Base-by-base conservation (phyloP, 2,797 vertebrate genomes). In the Onychomys arenicola region DNA sequence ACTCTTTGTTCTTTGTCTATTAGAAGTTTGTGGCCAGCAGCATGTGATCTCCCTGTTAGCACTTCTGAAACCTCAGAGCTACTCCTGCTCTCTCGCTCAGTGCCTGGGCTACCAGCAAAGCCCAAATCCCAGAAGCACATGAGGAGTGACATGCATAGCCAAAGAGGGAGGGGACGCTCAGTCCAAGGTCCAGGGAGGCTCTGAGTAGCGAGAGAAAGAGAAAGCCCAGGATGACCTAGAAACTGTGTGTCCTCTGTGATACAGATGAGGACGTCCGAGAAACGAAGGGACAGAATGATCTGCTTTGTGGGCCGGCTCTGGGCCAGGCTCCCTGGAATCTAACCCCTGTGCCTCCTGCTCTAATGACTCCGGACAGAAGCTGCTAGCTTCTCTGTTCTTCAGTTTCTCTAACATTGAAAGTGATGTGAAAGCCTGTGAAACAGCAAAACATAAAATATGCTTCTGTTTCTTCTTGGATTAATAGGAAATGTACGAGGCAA, bases 361-460 rank as follows among this genome's bases (percentile, higher is more conserved):
- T 1, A n/a, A 14, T 49, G 6, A 61, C 23, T 67, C 91, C 78
- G 27, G 52, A 76, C 5, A 76, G 21, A 0, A 0, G 11, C 40
- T 91, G 77, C 76, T 59, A 73, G 46, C 4, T 69, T 81, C 40
- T 59, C 65, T 55, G 13, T n/a, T 80, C 1, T 17, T 93, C 32
- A n/a, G 1, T 80, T 92, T 55, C 77, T 88, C 34, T 94, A 27
- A 84, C 76, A 49, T 78, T 0, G n/a, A 91, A 93, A 84, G 89
- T 67, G 32, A 81, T 65, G 6, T 87, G 32, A 77, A 94, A 88
- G 71, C 27, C 14, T 52, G 5, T 73, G 49, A 90, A 84, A 40
- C 13, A 71, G 73, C 3, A 90, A 57, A 0, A 86, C 81, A 52
- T 90, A 73, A 73, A 76, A n/a, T 21, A 21, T 32, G 9, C 11